These are phyloP conservation scores for Drosophila funebris DNA, from an alignment of 1,140 invertebrate species.

Conservation along the genomic window DNA sequence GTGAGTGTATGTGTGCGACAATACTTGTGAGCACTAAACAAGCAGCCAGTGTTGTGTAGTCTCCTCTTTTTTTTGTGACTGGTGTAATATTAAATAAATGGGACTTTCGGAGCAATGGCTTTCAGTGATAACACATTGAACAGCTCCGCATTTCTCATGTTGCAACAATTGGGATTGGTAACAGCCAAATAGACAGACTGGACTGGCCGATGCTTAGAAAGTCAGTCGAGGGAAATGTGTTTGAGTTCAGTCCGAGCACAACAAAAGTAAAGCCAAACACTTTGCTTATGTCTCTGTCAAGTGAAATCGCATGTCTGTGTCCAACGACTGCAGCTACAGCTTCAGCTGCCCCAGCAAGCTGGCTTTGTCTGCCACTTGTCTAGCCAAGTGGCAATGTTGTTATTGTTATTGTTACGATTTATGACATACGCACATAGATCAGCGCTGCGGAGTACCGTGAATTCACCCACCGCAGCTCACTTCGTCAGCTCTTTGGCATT, in stretches of 20 bases:
- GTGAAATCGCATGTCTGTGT: constrained; percentile 72
- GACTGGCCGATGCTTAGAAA: constrained; percentile 52
- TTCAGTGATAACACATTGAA: constrained; percentile 41
- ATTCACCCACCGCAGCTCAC: constrained; percentile 8
- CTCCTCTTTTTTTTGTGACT: constrained; percentile 9
- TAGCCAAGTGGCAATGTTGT: constrained; percentile 59
- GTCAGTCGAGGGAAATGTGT: constrained; percentile 56
- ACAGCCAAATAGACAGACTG: neutral
- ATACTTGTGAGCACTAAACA: constrained; percentile 60
- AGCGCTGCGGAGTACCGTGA: constrained; percentile 8
- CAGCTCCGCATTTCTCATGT: constrained; percentile 78
- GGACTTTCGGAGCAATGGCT: constrained; percentile 23
- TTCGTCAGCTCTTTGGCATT: constrained; percentile 4
- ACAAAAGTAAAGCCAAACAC: constrained; percentile 35
- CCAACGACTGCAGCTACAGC: constrained; percentile 14
- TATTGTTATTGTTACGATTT: constrained; percentile 70
- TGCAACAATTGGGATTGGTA: constrained; percentile 47
- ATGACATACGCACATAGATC: constrained; percentile 77
- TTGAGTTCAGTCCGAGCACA: constrained; percentile 11
- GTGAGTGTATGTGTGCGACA: constrained; percentile 57
- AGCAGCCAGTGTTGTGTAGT: neutral
- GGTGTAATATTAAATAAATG: constrained; percentile 62
- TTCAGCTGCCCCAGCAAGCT: constrained; percentile 14
- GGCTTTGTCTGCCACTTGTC: constrained; percentile 60
- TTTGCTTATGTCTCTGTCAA: constrained; percentile 63